Base-by-base conservation (phyloP, 2,113 vertebrate genomes). In the Tetrax tetrax region DNA sequence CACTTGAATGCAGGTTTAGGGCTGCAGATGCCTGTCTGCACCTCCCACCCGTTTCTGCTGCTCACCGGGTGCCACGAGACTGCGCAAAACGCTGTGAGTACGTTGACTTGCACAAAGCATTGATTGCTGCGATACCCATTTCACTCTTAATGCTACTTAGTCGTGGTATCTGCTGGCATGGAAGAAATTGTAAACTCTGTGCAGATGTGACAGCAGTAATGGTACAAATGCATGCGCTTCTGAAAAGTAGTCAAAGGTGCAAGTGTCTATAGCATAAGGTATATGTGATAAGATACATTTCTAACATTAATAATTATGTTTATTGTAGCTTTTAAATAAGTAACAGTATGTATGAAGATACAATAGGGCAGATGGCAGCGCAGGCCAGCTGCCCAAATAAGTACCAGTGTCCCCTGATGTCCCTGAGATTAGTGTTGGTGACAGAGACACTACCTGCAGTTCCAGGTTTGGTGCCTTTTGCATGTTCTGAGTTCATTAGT, bases 201-300 rank as follows among this genome's bases (percentile, higher is more conserved):
- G 82, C 65, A 59, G 70, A 29, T 68, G 61, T 8, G 51, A 38
- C 22, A 71, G 70, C 50, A 50, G 50, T 20, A 25, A 21, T 28
- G 50, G 28, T 7, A 11, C 19, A 50, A 82, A 37, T 29, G 18
- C 21, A 10, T 29, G 31, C 1, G 1, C 20, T 76, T 56, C 29
- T 83, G 71, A 43, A 72, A 14, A 80, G 71, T 25, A 54, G 25
- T 12, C 50, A 68, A 57, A 57, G 72, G 25, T 4, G 1, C 31
- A 33, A 4, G 14, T 33, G 16, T 51, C 60, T 0, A 0, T 75
- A 69, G 28, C 18, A 10, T 41, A n/a, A 66, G 8, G 38, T 47
- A 3, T 21, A 24, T 0, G 1, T 59, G 56, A 38, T 51, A 74
- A 45, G 33, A 38, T 56, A 1, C 16, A 10, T 76, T 83, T 85